Conservation (phyloP, 2,113 vertebrate genomes). For the Peromyscus leucopus region DNA sequence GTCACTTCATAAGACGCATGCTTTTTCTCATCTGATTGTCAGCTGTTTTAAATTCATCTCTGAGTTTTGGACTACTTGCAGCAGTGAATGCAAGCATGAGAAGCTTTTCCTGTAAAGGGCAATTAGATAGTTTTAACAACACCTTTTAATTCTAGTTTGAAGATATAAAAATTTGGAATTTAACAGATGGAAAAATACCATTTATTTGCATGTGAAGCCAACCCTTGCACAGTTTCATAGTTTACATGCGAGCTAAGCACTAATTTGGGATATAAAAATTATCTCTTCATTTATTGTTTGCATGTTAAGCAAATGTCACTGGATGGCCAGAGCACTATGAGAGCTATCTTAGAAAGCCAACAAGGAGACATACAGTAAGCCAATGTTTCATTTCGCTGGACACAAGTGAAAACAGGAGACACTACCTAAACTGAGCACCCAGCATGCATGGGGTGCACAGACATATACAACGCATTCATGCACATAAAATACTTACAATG, state of each 20-base stretch:
- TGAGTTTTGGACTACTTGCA: not conserved
- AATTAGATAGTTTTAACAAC: not conserved
- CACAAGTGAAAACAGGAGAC: not conserved
- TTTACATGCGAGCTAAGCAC: not conserved
- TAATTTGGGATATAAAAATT: not conserved
- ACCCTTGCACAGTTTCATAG: not conserved
- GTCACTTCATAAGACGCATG: not conserved
- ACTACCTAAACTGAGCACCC: not conserved
- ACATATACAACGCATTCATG: not conserved
- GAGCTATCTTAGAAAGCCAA: not conserved
- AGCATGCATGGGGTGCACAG: too few relatives aligned
- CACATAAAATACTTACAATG: not conserved
- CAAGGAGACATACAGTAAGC: not conserved
- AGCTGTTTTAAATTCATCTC: not conserved
- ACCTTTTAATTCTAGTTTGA: not conserved
- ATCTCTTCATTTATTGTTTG: not conserved
- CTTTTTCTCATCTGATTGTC: not conserved
- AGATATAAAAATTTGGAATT: not conserved
- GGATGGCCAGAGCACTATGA: accelerated
- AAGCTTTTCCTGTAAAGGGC: not conserved
- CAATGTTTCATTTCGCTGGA: not conserved
- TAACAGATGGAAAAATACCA: not conserved
- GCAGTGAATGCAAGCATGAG: not conserved
- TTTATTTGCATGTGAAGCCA: not conserved
- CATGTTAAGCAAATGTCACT: not conserved